Base-by-base conservation (phyloP, 2,113 vertebrate genomes). In the Todiramphus saurophagus region DNA sequence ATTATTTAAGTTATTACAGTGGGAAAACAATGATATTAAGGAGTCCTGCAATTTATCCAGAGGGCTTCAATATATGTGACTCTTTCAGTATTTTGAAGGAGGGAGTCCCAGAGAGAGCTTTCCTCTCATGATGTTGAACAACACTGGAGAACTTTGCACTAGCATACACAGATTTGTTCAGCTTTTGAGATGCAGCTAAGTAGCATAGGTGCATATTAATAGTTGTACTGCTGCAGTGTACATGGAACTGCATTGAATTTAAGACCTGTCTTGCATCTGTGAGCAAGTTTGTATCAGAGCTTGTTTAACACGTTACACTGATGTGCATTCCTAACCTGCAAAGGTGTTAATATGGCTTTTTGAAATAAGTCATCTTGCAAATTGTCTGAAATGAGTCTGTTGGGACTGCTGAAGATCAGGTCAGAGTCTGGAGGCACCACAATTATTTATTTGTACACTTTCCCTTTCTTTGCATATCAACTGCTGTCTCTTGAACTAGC, bases 301-400 rank as follows among this genome's bases (percentile, higher is more conserved):
- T 67, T 74, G 50, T 72, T 69, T 43, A 70, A 77, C 59, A 17
- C 50, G 24, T 83, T 94, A 75, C 35, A 35, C n/a, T 56, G 35
- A 73, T 81, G 55, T 48, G 69, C 66, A 62, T 87, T 84, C 31
- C 63, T 80, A 17, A 25, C 83, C 44, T 69, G 37, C 37, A 86
- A 77, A 83, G 69, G 44, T 67, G 50, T 15, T 89, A 83, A 67
- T 77, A 67, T 39, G 75, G 67, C 72, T 79, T 88, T 91, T 85
- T 77, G 67, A 92, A 96, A 70, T 50, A 93, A 91, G 9, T 83
- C 31, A 73, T 86, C 50, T 76, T 70, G 60, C 55, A 90, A 30
- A 77, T 77, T 68, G 30, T 31, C 46, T 96, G 59, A 25, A 90
- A 93, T 81, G 41, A 67, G 67, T 75, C 81, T 85, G 1, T 25